Conservation (phyloP, 2,888 invertebrate species). For the Augochlorella aurata region DNA sequence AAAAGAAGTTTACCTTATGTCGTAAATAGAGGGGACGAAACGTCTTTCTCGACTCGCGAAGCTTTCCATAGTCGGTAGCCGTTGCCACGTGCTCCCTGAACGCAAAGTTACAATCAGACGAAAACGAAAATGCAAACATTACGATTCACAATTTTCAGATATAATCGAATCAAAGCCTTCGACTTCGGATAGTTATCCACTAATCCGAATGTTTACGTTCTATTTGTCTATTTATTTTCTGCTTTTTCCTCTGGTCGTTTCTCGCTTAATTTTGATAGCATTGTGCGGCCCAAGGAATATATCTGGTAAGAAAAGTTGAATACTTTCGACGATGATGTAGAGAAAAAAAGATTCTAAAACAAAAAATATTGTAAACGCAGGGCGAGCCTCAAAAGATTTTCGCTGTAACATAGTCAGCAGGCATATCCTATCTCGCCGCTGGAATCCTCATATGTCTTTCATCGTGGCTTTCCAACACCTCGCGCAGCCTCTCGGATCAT, state of each 20-base stretch:
- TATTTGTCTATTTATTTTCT: neutral
- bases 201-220: neutral
- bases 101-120: constrained; percentile 6
- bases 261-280: no score
- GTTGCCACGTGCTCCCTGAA: constrained; percentile 57
- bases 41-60: constrained; percentile 49
- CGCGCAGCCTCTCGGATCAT: constrained; percentile 63
- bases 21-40: constrained; percentile 75
- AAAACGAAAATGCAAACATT: neutral
- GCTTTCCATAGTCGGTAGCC: constrained; percentile 52
- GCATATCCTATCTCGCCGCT: constrained; percentile 79
- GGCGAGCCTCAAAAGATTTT: constrained; percentile 55
- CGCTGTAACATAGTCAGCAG: constrained; percentile 72
- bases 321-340: neutral
- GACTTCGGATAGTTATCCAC: neutral
- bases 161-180: neutral
- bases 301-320: neutral
- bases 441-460: constrained; percentile 81
- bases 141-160: neutral
- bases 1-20: constrained; percentile 77
- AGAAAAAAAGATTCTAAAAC: neutral
- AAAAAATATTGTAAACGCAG: constrained; percentile 39
- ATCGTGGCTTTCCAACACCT: constrained; percentile 74
- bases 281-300: neutral
- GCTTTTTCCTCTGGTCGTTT: no score